A percentile compares a stretch with the other conserved stretches of the same genome.
These are phyloP conservation scores for Drosophila fungiperda DNA, from an alignment of 2,888 invertebrate genomes.

Conservation along the genomic window DNA sequence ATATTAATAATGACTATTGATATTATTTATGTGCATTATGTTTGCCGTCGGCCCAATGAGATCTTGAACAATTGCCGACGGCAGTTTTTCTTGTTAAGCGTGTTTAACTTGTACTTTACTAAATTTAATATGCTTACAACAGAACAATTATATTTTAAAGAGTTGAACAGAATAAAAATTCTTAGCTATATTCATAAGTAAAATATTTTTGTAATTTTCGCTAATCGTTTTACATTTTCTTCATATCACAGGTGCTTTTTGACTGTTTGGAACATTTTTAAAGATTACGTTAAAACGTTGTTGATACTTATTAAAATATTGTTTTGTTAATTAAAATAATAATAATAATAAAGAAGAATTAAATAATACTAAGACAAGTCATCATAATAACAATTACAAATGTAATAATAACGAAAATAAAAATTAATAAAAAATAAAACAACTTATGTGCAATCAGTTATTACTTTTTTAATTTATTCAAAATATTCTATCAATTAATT, in stretches of 20 bases:
- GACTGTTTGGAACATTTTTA: slow-evolving; percentile 86
- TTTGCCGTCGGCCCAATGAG: slow-evolving; percentile 40
- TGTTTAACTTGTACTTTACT: background rate
- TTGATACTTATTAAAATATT: slow-evolving; percentile 84
- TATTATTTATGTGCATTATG: background rate
- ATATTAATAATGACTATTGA: background rate
- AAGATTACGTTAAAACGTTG: slow-evolving; percentile 85
- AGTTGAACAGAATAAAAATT: background rate
- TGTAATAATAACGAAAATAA: slow-evolving; percentile 50
- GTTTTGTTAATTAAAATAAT: slow-evolving; percentile 77
- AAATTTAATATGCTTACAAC: background rate
- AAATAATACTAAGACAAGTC: slow-evolving; percentile 53
- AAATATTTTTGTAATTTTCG: background rate
- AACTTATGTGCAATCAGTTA: slow-evolving; percentile 78
- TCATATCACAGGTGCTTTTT: slow-evolving; percentile 84
- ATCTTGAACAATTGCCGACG: slow-evolving; percentile 36
- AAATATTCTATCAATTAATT: slow-evolving; percentile 57
- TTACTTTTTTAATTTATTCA: slow-evolving; percentile 64
- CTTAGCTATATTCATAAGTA: background rate
- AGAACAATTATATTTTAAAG: background rate
- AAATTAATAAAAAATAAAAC: slow-evolving; percentile 29
- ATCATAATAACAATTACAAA: slow-evolving; percentile 57
- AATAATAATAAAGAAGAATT: slow-evolving; percentile 41
- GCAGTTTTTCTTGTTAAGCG: slow-evolving; percentile 7
- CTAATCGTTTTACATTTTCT: slow-evolving; percentile 31